Base-by-base conservation (phyloP, 2,888 invertebrate species). In the Tiliacea citrago region DNA sequence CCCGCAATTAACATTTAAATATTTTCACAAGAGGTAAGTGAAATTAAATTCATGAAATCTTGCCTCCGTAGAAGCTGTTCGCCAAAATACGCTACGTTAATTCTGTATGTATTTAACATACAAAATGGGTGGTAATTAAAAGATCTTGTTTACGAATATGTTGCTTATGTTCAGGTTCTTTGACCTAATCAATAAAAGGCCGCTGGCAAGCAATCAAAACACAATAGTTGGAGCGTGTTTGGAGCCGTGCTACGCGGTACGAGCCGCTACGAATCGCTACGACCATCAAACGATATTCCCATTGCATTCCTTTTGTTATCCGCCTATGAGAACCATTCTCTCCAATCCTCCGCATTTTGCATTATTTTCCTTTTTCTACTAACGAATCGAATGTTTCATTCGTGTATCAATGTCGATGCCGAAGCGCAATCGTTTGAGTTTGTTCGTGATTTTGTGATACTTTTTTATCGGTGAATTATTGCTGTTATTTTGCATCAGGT, bases 361-460 rank as follows among this genome's bases (percentile, higher is more conserved):
- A 95, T 95, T 94, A 93, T 94, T 95, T 93, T 93, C 90, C 93
- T 95, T 94, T 94, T 94, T 91, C 88, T 90, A 91, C 94, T 94
- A 95, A 94, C 95, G 95, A 95, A 96, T 95, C 91, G 93, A 93
- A 94, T 92, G 93, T 93, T 94, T 92, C 92, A 91, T 92, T 92
- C 91, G 90, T 91, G 90, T 93, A 93, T 89, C 92, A 91, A 91
- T 91, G 90, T 90, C 90, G 92, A 91, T 91, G 90, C 89, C 89
- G 90, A 90, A 87, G 88, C 88, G 84, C 88, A 87, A 86, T 88
- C 86, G 87, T 29, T 29, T 29, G 84, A 82, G 83, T 87, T 87
- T 77, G 82, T 82, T 87, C 74, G 76, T 73, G 77, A 77, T 73
- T 84, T 87, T 85, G 47, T 79, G 72, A 72, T 83, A 68, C 73